A percentile compares a stretch with the other conserved stretches of the same genome.
These are phyloP conservation scores for Physeter macrocephalus DNA, from an alignment of 2,113 vertebrate genomes.

Conservation along the genomic window DNA sequence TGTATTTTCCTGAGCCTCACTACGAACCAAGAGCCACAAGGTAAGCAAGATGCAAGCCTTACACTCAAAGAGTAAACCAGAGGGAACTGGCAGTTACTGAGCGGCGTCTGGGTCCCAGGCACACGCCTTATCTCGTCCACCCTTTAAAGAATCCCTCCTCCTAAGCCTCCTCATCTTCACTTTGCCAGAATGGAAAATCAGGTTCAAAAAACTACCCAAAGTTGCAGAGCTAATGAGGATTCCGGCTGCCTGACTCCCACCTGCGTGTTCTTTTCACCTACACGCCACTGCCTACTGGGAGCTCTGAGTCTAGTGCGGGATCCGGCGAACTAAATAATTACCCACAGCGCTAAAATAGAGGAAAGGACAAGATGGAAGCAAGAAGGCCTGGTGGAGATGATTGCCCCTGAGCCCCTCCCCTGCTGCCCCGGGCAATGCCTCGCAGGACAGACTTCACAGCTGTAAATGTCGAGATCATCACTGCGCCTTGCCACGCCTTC, in stretches of 20 bases:
- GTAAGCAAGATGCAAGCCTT: neutral
- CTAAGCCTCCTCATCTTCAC: neutral
- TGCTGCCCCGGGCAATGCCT: neutral
- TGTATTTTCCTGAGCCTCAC: neutral
- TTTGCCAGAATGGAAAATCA: neutral
- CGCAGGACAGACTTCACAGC: accelerated
- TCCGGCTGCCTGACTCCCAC: neutral
- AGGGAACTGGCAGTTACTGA: neutral
- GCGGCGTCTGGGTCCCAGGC: neutral
- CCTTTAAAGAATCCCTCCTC: neutral
- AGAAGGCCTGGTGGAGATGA: no score
- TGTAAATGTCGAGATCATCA: accelerated
- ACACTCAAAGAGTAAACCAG: neutral
- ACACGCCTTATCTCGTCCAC: accelerated
- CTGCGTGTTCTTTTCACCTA: neutral
- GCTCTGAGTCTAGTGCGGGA: accelerated
- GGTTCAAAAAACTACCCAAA: neutral
- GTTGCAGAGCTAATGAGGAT: neutral
- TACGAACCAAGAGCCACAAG: neutral
- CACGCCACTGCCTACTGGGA: neutral
- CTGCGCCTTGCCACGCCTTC: neutral
- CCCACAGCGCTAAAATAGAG: neutral
- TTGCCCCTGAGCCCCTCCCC: neutral
- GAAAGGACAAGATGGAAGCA: neutral
- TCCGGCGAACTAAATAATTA: neutral